Base-by-base conservation (phyloP, 2,888 invertebrate species). In the Luperina nickerlii region DNA sequence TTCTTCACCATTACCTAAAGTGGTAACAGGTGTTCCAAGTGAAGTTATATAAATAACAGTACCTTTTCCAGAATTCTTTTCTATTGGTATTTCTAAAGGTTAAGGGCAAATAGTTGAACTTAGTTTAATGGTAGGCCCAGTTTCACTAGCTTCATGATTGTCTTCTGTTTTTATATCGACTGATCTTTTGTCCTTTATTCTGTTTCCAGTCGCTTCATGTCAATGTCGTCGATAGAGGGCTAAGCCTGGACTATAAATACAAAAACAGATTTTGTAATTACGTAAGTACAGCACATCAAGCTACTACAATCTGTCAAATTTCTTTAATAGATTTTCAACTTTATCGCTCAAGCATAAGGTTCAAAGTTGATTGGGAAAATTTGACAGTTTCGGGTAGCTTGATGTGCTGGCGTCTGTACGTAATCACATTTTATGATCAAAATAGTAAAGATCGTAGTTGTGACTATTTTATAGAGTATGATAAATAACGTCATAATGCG, bases 41-140 rank as follows among this genome's bases (percentile, higher is more conserved):
- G 24, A 73, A 60, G 51, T 54, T 67, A 67, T n/a, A 54, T 62
- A 54, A 74, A 78, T 72, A 82, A 68, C 15, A 62, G 20, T 63
- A 48, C 54, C 9, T 65, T 54, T n/a, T 68, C 9, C 42, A 72
- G 62, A 67, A 68, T 72, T 42, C 54, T 80, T 80, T 84, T 73
- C 65, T 72, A 72, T 85, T 38, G 65, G 13, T 32, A 79, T 79
- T 66, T 51, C 5, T 42, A 32, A 81, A 70, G 76, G 63, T 65
- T 9, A 51, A 81, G 80, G 81, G 72, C 62, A 70, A 51, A 63
- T 42, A 74, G 48, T 71, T 73, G 65, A 85, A 81, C 45, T 69
- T 20, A 48, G 68, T 76, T 70, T 75, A 80, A 80, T 62, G 70
- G 70, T 57, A 69, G n/a, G 11, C 65, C 32, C 32, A 82, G 27